Percentiles rank a stretch among this genome's conserved stretches.
Evolutionary conservation across 2,797 vertebrate genomes (phyloP).

Genomic region (Rousettus madagascariensis): DNA sequence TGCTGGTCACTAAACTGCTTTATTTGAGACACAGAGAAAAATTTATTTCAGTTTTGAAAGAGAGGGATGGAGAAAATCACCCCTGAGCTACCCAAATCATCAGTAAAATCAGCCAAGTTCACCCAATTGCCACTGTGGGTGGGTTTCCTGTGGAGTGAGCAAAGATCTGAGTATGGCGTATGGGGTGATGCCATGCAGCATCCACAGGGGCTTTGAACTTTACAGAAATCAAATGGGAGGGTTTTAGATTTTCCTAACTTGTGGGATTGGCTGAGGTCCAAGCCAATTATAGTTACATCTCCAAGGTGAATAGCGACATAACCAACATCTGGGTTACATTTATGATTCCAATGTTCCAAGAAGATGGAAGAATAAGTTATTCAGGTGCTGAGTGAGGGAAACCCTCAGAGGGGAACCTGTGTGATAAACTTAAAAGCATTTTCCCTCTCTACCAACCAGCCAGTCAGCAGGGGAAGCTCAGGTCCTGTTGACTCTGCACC

Average conservation of each 20-base stretch:
- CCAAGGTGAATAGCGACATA: slow-evolving; percentile 74
- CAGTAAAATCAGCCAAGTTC: background rate
- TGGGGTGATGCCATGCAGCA: background rate
- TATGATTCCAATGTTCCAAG: slow-evolving; percentile 68
- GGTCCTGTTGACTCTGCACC: background rate
- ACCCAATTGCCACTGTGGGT: background rate
- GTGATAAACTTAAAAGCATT: slow-evolving; percentile 28
- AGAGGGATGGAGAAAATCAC: background rate
- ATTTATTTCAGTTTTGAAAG: background rate
- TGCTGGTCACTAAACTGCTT: background rate
- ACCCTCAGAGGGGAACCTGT: slow-evolving; percentile 27
- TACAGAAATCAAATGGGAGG: slow-evolving; percentile 44
- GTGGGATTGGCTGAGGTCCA: slow-evolving; percentile 74
- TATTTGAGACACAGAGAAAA: background rate
- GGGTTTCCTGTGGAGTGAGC: background rate
- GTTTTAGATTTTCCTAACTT: slow-evolving; percentile 66
- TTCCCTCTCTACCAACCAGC: slow-evolving; percentile 33
- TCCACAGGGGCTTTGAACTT: slow-evolving; percentile 42
- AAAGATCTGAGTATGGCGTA: background rate
- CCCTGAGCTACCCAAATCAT: background rate
- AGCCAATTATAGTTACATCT: slow-evolving; percentile 76
- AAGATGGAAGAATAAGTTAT: slow-evolving; percentile 66
- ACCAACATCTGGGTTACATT: slow-evolving; percentile 76
- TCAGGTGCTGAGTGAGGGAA: slow-evolving; percentile 67
- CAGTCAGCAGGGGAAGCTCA: slow-evolving; percentile 1